Evolutionary conservation across 2,888 invertebrate genomes (phyloP).

Genomic region (Drosophila paucipuncta): DNA sequence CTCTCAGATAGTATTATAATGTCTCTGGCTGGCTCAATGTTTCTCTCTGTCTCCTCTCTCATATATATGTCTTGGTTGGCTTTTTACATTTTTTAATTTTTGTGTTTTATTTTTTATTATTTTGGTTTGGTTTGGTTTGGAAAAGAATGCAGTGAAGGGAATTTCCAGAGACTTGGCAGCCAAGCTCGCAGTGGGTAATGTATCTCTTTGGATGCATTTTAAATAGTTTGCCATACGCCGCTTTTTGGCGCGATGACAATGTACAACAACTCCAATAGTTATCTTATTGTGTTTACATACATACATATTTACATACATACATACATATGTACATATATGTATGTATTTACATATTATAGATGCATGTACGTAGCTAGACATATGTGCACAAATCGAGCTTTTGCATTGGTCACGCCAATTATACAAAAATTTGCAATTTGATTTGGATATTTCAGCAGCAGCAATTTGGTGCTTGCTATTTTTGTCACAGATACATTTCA

Average conservation of each 20-base stretch:
- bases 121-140: constrained; percentile 57
- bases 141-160: constrained; percentile 83
- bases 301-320: background rate
- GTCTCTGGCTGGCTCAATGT: constrained; percentile 21
- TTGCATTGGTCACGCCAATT: constrained; percentile 74
- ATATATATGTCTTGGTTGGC: constrained; percentile 1
- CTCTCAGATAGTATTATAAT: constrained; percentile 47
- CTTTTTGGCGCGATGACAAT: constrained; percentile 76
- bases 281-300: constrained; percentile 6
- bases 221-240: constrained; percentile 70
- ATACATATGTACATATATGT: constrained; percentile 4
- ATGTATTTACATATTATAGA: background rate
- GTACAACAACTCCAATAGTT: constrained; percentile 21
- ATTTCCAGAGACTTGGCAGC: constrained; percentile 80
- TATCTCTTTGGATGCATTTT: constrained; percentile 78
- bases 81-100: constrained; percentile 1
- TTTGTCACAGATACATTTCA: constrained; percentile 35
- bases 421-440: constrained; percentile 74
- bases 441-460: constrained; percentile 70
- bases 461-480: constrained; percentile 6
- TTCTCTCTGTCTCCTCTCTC: constrained; percentile 17
- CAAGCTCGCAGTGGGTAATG: constrained; percentile 72
- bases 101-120: background rate
- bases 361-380: background rate
- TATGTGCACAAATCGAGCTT: constrained; percentile 47